phyloP scores from a whole-genome alignment of 2,888 invertebrate genomes.

The Dichetophora obliterata region DNA sequence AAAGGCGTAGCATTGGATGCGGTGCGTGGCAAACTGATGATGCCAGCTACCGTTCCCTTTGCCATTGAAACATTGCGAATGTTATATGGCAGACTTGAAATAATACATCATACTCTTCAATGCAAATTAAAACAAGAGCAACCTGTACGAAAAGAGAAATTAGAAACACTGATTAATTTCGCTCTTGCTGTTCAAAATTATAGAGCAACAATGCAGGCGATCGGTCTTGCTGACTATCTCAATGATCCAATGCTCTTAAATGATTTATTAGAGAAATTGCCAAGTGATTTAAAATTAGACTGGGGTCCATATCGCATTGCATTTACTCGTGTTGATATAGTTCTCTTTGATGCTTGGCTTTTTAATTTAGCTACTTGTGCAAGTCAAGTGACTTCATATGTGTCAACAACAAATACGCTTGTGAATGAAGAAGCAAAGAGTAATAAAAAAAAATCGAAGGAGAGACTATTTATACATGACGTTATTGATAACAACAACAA shows the following conservation, averaged over 20 bases:
- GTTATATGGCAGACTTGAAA: background rate
- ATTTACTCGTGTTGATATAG: background rate
- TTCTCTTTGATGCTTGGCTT: background rate
- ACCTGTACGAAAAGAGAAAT: background rate
- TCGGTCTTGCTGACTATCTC: background rate
- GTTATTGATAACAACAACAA: no score
- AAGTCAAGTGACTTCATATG: background rate
- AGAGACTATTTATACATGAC: background rate
- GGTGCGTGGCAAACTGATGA: conserved; percentile 41
- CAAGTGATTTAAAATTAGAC: background rate
- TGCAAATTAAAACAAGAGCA: background rate
- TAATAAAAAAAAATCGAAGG: no score
- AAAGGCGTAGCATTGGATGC: conserved; percentile 38
- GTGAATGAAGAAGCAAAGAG: no score
- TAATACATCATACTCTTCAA: background rate
- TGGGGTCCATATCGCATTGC: background rate
- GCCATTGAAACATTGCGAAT: conserved; percentile 26
- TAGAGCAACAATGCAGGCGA: background rate
- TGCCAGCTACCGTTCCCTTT: conserved; percentile 39
- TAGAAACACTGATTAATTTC: background rate
- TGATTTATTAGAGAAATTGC: no score
- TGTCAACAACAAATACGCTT: no score
- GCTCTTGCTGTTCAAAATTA: conserved; percentile 4
- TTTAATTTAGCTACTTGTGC: conserved; percentile 1
- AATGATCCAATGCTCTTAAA: background rate